Conservation (phyloP, 2,113 vertebrate genomes). For the Elanoides forficatus region DNA sequence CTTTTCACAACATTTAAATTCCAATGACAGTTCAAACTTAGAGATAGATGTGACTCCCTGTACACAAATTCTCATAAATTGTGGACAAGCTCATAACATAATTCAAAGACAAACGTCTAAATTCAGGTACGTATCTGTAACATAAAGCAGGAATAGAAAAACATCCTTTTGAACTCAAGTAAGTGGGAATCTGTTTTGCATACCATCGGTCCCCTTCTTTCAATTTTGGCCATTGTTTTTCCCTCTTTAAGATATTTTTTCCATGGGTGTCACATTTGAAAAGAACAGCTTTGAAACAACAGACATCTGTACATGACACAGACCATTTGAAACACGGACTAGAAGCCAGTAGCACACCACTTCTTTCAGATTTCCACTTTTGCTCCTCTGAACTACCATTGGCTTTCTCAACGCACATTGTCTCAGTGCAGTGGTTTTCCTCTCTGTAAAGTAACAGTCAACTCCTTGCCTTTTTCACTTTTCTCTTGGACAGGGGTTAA, state of each 20-base stretch:
- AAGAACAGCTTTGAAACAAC: background rate
- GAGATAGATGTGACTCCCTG: background rate
- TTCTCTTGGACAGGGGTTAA: background rate
- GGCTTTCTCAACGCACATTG: background rate
- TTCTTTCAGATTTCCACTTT: background rate
- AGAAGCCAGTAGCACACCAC: background rate
- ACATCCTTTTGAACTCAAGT: background rate
- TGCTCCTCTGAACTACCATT: background rate
- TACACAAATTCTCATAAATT: background rate
- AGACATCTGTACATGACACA: background rate
- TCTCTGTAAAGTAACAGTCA: background rate
- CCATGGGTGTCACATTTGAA: background rate
- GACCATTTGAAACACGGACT: rapidly evolving
- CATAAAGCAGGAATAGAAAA: background rate
- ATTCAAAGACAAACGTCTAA: background rate
- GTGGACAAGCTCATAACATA: background rate
- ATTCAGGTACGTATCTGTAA: background rate
- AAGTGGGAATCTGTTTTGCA: background rate
- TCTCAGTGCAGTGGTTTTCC: background rate
- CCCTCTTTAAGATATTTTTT: background rate
- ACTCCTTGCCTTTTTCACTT: background rate
- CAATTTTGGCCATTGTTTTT: background rate
- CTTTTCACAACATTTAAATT: background rate
- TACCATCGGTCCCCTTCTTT: background rate
- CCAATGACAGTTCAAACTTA: background rate